These are phyloP conservation scores for Drosophila carrolli DNA, from an alignment of 1,140 invertebrate genomes.

Conservation along the genomic window DNA sequence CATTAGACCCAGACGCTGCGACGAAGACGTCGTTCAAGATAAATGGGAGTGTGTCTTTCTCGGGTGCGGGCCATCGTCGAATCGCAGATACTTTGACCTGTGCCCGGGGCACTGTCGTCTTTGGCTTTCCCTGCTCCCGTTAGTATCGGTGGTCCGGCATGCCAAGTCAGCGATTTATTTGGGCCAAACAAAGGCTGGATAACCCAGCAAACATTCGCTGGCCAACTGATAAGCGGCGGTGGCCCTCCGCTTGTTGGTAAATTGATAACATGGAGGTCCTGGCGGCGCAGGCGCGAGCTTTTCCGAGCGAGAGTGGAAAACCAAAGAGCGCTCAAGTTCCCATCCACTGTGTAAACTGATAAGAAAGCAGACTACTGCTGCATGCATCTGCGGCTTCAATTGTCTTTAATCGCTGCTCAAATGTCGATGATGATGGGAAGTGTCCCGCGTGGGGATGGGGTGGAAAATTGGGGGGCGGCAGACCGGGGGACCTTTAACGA, in stretches of 20 bases:
- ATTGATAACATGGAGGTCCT: slow-evolving; percentile 40
- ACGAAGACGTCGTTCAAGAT: slow-evolving; percentile 20
- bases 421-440: slow-evolving; percentile 45
- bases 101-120: slow-evolving; percentile 30
- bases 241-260: background rate
- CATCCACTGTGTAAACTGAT: slow-evolving; percentile 55
- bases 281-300: slow-evolving; percentile 67
- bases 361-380: slow-evolving; percentile 48
- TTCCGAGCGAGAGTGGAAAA: slow-evolving; percentile 11
- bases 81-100: slow-evolving; percentile 39
- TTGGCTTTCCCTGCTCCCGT: slow-evolving; percentile 24
- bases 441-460: slow-evolving; percentile 1
- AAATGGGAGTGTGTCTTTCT: slow-evolving; percentile 41
- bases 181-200: slow-evolving; percentile 39
- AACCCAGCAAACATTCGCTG: slow-evolving; percentile 59
- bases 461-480: background rate
- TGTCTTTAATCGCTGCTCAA: slow-evolving; percentile 63
- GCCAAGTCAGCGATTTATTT: slow-evolving; percentile 63
- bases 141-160: slow-evolving; percentile 15
- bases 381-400: slow-evolving; percentile 53
- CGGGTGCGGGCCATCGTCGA: slow-evolving; percentile 8
- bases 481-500: slow-evolving; percentile 62
- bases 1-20: slow-evolving; percentile 30
- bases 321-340: slow-evolving; percentile 6
- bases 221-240: slow-evolving; percentile 51